phyloP scores from a whole-genome alignment of 2,797 vertebrate genomes.

The Paramormyrops hopkinsi region DNA sequence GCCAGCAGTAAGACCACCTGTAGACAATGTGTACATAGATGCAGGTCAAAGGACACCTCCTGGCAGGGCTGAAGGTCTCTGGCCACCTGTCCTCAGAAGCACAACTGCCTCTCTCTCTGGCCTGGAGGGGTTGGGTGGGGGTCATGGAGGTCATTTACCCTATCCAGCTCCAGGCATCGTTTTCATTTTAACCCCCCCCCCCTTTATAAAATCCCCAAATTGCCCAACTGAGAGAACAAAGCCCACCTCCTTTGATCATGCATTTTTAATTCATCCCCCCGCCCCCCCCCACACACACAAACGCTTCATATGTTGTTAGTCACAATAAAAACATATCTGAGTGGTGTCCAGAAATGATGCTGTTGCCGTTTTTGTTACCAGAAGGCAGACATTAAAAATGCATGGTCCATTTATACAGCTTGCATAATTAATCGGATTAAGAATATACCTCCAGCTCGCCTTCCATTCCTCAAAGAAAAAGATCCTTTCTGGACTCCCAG shows the following conservation, averaged over 20 bases:
- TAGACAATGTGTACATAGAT: not conserved
- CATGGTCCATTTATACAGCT: conserved; percentile 53
- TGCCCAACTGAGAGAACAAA: not conserved
- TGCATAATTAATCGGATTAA: conserved; percentile 61
- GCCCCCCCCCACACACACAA: conserved; percentile 8
- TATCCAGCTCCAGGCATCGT: not conserved
- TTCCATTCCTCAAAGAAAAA: conserved; percentile 35
- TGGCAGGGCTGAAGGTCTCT: not conserved
- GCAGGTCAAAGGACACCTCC: not conserved
- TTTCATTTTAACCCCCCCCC: conserved; percentile 25
- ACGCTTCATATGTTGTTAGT: conserved; percentile 30
- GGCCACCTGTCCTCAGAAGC: not conserved
- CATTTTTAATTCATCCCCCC: conserved; percentile 54
- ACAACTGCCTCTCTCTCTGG: not conserved
- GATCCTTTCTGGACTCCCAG: not conserved
- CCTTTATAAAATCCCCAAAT: not conserved
- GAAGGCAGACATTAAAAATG: conserved; percentile 53
- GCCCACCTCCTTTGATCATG: conserved; percentile 34
- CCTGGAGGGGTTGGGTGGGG: not conserved
- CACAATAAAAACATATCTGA: conserved; percentile 43
- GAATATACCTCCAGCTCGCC: conserved; percentile 50
- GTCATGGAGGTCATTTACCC: not conserved
- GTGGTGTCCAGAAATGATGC: conserved; percentile 6
- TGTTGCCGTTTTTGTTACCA: conserved; percentile 39
- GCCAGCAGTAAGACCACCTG: not conserved